Evolutionary conservation across 2,797 vertebrate species (phyloP).

Genomic region (Onychomys arenicola): DNA sequence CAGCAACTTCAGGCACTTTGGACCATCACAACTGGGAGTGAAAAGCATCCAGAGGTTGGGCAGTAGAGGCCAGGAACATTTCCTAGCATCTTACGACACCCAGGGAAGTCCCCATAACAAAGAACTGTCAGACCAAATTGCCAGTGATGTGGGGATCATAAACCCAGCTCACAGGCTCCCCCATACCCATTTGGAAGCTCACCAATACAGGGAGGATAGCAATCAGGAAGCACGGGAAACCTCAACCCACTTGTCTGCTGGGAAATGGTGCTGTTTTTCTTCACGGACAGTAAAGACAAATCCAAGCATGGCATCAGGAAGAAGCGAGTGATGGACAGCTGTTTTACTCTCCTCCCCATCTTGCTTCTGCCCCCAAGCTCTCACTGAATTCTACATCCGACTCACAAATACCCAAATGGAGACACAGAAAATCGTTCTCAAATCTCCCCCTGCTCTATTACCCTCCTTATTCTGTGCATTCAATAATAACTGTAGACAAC

Average conservation of each 20-base stretch:
- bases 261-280: conserved; percentile 19
- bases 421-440: conserved; percentile 12
- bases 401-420: conserved; percentile 39
- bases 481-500: neutral
- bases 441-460: neutral
- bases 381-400: conserved; percentile 7
- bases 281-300: neutral
- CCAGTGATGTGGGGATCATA: neutral
- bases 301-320: neutral
- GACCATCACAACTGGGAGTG: neutral
- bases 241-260: neutral
- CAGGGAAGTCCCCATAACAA: neutral
- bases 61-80: neutral
- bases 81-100: neutral
- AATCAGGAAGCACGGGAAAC: neutral
- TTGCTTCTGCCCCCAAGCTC: conserved; percentile 32
- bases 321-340: neutral
- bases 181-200: neutral
- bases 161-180: neutral
- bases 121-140: neutral
- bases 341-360: neutral
- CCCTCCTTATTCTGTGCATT: conserved; percentile 5
- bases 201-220: neutral
- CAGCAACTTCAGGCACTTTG: neutral
- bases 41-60: neutral